phyloP scores from a whole-genome alignment of 2,888 invertebrate genomes.

The Acronicta aceris region DNA sequence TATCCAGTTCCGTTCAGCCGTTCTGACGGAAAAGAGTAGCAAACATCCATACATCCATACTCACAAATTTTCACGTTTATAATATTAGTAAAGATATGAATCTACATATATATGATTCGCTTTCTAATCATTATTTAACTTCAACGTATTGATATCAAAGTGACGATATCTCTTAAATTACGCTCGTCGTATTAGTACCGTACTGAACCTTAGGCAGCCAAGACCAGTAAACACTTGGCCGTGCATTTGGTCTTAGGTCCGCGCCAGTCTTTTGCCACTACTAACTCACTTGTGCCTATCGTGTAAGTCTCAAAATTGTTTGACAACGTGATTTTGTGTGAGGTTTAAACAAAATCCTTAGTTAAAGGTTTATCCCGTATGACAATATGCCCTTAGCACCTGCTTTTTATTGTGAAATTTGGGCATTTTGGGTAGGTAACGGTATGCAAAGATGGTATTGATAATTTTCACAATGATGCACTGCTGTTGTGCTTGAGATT shows the following conservation, averaged over 20 bases:
- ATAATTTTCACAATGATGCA: conserved; percentile 31
- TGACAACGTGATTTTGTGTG: not conserved
- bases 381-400: conserved; percentile 60
- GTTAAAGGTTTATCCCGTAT: conserved; percentile 54
- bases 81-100: too few relatives aligned
- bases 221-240: not conserved
- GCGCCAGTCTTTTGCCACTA: not conserved
- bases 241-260: conserved; percentile 16
- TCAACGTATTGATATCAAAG: too few relatives aligned
- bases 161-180: not conserved
- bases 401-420: conserved; percentile 51
- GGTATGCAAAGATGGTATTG: conserved; percentile 50
- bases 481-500: conserved; percentile 19
- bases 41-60: too few relatives aligned
- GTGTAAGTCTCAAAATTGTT: conserved; percentile 13
- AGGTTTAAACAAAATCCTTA: conserved; percentile 12
- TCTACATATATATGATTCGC: too few relatives aligned
- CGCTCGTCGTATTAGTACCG: not conserved
- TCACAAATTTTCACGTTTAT: too few relatives aligned
- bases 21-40: too few relatives aligned
- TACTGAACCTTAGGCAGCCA: not conserved
- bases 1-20: too few relatives aligned
- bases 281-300: not conserved
- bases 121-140: too few relatives aligned
- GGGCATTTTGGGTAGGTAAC: conserved; percentile 42